Evolutionary conservation across 2,888 invertebrate species (phyloP).

Genomic region (Lasius fuliginosus): DNA sequence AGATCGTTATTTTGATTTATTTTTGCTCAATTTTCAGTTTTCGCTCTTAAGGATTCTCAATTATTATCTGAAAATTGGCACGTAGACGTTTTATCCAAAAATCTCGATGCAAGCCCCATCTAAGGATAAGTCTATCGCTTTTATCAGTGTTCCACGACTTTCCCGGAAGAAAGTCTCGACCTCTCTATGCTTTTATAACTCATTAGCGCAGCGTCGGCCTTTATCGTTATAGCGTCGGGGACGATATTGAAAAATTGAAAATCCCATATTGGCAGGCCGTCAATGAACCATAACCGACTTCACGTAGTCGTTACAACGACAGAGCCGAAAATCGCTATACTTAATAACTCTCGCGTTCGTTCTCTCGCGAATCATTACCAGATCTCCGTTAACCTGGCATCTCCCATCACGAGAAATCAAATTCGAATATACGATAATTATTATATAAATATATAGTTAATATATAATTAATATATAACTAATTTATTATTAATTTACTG

Average conservation of each 20-base stretch:
- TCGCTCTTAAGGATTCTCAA: not conserved
- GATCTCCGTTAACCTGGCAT: not conserved
- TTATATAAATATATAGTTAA: too few relatives aligned
- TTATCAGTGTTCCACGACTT: not conserved
- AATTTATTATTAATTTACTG: too few relatives aligned
- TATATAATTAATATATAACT: too few relatives aligned
- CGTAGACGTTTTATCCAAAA: not conserved
- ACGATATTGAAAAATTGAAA: conserved; percentile 40
- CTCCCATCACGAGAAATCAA: too few relatives aligned
- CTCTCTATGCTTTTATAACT: conserved; percentile 56
- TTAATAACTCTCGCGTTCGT: conserved; percentile 5
- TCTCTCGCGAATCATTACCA: conserved; percentile 16
- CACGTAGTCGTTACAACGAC: conserved; percentile 8
- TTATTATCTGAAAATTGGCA: not conserved
- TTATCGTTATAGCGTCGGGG: conserved; percentile 22
- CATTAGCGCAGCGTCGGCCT: conserved; percentile 42
- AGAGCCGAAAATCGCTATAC: not conserved
- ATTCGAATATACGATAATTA: too few relatives aligned
- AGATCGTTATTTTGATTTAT: conserved; percentile 13
- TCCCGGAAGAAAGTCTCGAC: not conserved
- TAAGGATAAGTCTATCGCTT: not conserved
- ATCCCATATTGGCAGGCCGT: conserved; percentile 44
- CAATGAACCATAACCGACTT: conserved; percentile 41
- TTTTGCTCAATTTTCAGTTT: not conserved
- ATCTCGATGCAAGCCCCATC: not conserved